Percentiles rank a stretch among this genome's conserved stretches.
Evolutionary conservation across 2,888 invertebrate genomes (phyloP).

Genomic region (Drosophila emarginata): DNA sequence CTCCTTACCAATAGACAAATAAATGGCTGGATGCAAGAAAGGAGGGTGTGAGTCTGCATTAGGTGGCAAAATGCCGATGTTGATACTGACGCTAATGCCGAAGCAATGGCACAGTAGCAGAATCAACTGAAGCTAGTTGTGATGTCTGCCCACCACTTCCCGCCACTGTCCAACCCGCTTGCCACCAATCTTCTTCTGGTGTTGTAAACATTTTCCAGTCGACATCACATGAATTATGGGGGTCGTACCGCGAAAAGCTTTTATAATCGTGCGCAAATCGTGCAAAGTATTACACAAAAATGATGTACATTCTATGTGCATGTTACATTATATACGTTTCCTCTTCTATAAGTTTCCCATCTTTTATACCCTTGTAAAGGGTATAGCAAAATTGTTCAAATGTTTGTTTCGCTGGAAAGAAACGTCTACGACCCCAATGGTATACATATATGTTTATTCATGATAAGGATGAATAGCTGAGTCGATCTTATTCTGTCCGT

Average conservation of each 20-base stretch:
- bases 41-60: slow-evolving; percentile 14
- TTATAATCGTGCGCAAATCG: slow-evolving; percentile 81
- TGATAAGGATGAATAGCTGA: too few relatives aligned
- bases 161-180: neutral
- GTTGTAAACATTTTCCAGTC: slow-evolving; percentile 78
- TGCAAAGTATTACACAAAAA: slow-evolving; percentile 78
- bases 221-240: slow-evolving; percentile 80
- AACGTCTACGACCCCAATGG: too few relatives aligned
- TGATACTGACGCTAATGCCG: slow-evolving; percentile 49
- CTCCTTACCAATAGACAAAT: slow-evolving; percentile 49
- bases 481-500: too few relatives aligned
- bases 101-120: slow-evolving; percentile 42
- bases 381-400: too few relatives aligned
- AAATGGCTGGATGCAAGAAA: slow-evolving; percentile 54
- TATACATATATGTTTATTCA: too few relatives aligned
- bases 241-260: slow-evolving; percentile 82
- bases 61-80: slow-evolving; percentile 48
- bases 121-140: slow-evolving; percentile 9
- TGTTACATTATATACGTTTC: neutral
- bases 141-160: slow-evolving; percentile 8
- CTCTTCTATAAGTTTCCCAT: neutral
- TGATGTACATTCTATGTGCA: slow-evolving; percentile 70
- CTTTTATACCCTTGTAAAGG: neutral
- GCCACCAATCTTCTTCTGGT: slow-evolving; percentile 65
- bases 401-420: too few relatives aligned